Base-by-base conservation (phyloP, 2,888 invertebrate genomes). In the Nesidiocoris tenuis region DNA sequence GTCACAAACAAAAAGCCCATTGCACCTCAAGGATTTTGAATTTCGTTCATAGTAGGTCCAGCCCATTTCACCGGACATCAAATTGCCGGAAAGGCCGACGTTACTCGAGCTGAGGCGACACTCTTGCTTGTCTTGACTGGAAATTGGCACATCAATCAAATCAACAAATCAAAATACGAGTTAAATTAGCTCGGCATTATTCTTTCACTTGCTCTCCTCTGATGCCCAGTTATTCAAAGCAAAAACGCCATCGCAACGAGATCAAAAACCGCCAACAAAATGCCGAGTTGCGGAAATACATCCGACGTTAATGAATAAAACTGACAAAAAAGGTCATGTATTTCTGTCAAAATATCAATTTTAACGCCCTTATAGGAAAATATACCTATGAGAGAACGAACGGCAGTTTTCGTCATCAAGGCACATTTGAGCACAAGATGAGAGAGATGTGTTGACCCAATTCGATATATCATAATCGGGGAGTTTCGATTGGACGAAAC, bases 341-440 rank as follows among this genome's bases (percentile, higher is more conserved):
- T 12, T 39, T 39, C 39, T 39, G n/a, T n/a, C n/a, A n/a, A n/a
- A n/a, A n/a, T n/a, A n/a, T n/a, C n/a, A n/a, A n/a, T n/a, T n/a
- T n/a, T n/a, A 39, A 7, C 5, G 39, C 39, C 3, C 39, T 7
- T 39, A 12, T 39, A 39, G 7, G 55, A 56, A 55, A 9, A 82
- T 83, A 81, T 81, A 87, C 86, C 86, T 84, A 81, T 87, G 88
- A 78, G 87, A 87, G 82, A 90, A 90, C 0, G 89, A 88, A 79
- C 86, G 84, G 80, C 90, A 90, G 1, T 84, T 84, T 68, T 83
- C 83, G 71, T 85, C 85, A 76, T 86, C 85, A 77, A 87, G 80
- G 79, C 88, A 88, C 18, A 84, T 82, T 61, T 84, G 83, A 2
- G 90, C 89, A 80, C 90, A 90, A 70, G 87, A 85, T 16, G 85